Evolutionary conservation across 2,113 vertebrate species (phyloP).

Genomic region (Felis chaus): DNA sequence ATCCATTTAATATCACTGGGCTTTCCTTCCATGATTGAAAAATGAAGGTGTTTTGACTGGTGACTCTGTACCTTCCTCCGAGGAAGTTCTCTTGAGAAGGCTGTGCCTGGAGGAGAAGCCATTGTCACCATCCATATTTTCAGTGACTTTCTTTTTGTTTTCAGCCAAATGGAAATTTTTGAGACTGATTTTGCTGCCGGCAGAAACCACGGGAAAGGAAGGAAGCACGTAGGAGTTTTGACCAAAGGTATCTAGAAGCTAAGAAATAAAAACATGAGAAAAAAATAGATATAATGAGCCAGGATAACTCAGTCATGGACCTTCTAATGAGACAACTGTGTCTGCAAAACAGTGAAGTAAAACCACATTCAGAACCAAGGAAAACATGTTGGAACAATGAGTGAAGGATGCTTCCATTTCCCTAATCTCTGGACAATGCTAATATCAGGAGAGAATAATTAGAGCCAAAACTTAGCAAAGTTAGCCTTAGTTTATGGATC

Average conservation of each 20-base stretch:
- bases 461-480: neutral
- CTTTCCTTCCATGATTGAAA: neutral
- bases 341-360: neutral
- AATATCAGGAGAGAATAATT: neutral
- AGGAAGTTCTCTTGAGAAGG: neutral
- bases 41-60: neutral
- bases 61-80: neutral
- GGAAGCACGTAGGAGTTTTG: neutral
- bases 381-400: neutral
- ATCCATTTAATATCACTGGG: neutral
- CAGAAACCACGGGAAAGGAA: neutral
- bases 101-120: neutral
- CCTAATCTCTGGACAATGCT: neutral
- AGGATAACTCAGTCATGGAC: neutral
- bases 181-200: neutral
- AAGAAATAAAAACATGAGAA: slow-evolving; percentile 28
- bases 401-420: neutral
- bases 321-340: neutral
- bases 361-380: neutral
- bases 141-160: slow-evolving; percentile 2
- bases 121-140: neutral
- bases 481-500: neutral
- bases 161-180: neutral
- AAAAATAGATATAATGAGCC: neutral
- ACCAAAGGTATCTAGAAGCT: neutral